Percentiles rank a stretch among this genome's conserved stretches.
phyloP scores from a whole-genome alignment of 2,888 invertebrate genomes.

The Lacanobia oleracea region DNA sequence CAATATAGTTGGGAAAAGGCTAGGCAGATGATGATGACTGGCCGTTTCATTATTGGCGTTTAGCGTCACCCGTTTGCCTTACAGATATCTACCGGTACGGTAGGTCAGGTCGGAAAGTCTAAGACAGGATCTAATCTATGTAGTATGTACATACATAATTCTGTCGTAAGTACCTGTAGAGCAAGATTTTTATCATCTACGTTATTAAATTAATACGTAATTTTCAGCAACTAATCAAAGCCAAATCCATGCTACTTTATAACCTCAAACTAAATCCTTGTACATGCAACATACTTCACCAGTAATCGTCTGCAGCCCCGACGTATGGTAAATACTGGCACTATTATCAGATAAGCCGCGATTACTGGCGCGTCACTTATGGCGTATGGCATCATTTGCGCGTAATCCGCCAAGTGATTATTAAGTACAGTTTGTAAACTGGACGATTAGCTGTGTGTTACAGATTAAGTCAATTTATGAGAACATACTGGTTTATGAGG shows the following conservation, averaged over 20 bases:
- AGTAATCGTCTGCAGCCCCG: conserved; percentile 63
- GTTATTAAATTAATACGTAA: too few species aligned
- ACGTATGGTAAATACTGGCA: conserved; percentile 67
- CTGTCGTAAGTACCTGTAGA: too few species aligned
- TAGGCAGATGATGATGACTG: too few species aligned
- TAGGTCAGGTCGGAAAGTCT: too few species aligned
- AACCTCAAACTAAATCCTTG: conserved; percentile 14
- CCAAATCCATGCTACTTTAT: too few species aligned
- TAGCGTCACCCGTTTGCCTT: too few species aligned
- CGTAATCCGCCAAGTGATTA: conserved; percentile 61
- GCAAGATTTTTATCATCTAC: too few species aligned
- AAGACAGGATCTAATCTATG: not conserved
- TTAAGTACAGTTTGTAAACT: conserved; percentile 57
- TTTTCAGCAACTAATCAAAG: too few species aligned
- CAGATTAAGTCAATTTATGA: conserved; percentile 42
- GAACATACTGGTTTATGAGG: conserved; percentile 14
- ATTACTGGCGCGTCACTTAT: conserved; percentile 63
- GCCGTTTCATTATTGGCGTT: too few species aligned
- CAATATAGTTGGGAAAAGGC: too few species aligned
- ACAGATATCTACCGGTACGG: too few species aligned
- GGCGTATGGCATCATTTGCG: conserved; percentile 59
- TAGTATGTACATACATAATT: too few species aligned
- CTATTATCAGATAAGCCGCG: conserved; percentile 66
- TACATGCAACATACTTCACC: conserved; percentile 51
- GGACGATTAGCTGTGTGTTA: conserved; percentile 41